Base-by-base conservation (phyloP, 2,113 vertebrate species). In the Alaudala cheleensis region DNA sequence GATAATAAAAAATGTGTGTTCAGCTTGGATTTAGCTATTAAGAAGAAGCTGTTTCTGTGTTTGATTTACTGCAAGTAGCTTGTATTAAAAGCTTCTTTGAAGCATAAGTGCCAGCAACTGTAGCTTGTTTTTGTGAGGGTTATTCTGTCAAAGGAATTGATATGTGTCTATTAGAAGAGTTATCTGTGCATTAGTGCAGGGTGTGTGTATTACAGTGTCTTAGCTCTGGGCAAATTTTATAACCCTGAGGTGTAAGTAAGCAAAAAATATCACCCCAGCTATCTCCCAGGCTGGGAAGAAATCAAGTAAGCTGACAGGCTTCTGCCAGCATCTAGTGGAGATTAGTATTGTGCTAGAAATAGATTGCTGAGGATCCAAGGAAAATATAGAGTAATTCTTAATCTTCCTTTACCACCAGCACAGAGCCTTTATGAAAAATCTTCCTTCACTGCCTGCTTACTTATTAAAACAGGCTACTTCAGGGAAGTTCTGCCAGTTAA, bases 341-440 rank as follows among this genome's bases (percentile, higher is more conserved):
- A 58, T 81, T 77, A 90, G 17, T 54, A 6, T 44, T 54, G 33
- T 74, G 57, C 34, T 78, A 67, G 79, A 74, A 66, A 50, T 26
- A 83, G 45, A 90, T 62, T 88, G 82, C 60, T 90, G 62, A 62
- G 47, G 71, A 93, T 94, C 71, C 83, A 92, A 92, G 42, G 24
- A 90, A 89, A 94, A 58, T 83, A 37, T 0, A 22, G 26, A 86
- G 42, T 66, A 70, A 56, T 86, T 60, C 34, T 73, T 95, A 92
- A 92, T 93, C 88, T 87, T 81, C 72, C 71, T 64, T 80, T 57
- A 77, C 13, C 42, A 74, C 23, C 11, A 81, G 51, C 42, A 69
- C 12, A 37, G 0, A 2, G 70, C 64, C 42, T 51, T 86, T 71
- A 62, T 44, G 9, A 67, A 70, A 88, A 88, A 62, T 65, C 31